Percentiles rank a stretch among this genome's conserved stretches.
phyloP scores from a whole-genome alignment of 1,140 invertebrate genomes.

The Bombus waltoni region DNA sequence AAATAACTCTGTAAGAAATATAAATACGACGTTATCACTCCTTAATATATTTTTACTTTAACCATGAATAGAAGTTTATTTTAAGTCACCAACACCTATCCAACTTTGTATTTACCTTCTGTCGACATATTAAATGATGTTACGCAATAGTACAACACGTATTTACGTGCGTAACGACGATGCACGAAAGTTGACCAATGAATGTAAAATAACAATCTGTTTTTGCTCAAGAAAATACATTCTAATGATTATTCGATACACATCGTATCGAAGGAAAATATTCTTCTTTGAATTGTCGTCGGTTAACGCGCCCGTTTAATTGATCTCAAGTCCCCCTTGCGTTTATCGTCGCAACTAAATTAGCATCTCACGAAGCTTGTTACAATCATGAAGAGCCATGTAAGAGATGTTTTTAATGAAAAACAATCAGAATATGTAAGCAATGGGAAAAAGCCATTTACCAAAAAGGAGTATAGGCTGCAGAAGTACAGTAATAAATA shows the following conservation, averaged over 20 bases:
- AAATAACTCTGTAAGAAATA: not conserved
- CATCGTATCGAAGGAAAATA: too few species aligned
- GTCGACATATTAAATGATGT: not conserved
- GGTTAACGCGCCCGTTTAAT: slow-evolving; percentile 29
- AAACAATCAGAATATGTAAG: not conserved
- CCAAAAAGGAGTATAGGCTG: slow-evolving; percentile 86
- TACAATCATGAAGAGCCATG: slow-evolving; percentile 12
- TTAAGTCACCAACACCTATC: not conserved
- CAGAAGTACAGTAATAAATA: slow-evolving; percentile 88
- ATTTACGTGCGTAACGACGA: not conserved
- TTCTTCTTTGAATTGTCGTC: slow-evolving; percentile 18
- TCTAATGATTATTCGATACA: not conserved
- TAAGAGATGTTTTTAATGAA: not conserved
- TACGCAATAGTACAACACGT: not conserved
- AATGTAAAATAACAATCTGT: not conserved
- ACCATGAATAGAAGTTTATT: not conserved
- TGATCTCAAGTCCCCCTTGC: slow-evolving; percentile 29
- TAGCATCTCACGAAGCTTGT: not conserved
- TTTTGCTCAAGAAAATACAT: not conserved
- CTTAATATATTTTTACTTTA: not conserved
- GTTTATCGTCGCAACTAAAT: slow-evolving; percentile 17
- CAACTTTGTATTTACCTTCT: not conserved
- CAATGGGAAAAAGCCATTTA: slow-evolving; percentile 77
- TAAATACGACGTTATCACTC: not conserved
- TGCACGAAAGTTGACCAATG: not conserved